A percentile compares a stretch with the other conserved stretches of the same genome.
Evolutionary conservation across 2,888 invertebrate species (phyloP).

Genomic region (Troides helena): DNA sequence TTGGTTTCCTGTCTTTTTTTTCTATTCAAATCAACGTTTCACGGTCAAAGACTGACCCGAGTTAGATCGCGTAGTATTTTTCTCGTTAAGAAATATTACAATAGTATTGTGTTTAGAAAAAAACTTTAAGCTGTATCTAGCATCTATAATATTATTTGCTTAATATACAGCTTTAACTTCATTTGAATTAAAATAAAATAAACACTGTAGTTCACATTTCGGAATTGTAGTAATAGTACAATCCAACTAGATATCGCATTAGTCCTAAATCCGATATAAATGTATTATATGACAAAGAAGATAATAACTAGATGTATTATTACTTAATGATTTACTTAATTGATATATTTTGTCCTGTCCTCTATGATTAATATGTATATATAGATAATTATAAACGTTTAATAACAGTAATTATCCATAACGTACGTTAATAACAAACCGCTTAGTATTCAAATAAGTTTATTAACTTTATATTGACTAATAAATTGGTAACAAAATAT

Average conservation of each 20-base stretch:
- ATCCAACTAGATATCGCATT: too few species aligned
- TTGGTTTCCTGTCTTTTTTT: background rate
- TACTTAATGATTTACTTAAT: background rate
- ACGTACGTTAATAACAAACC: background rate
- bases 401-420: background rate
- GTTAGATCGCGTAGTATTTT: background rate
- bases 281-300: too few species aligned
- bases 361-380: background rate
- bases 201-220: background rate
- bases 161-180: background rate
- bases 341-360: background rate
- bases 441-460: constrained; percentile 3
- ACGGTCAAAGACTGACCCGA: background rate
- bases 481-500: too few species aligned
- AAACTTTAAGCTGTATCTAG: background rate
- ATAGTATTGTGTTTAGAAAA: background rate
- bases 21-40: background rate
- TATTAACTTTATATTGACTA: background rate
- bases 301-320: too few species aligned
- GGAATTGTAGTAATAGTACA: too few species aligned
- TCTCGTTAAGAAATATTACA: constrained; percentile 1
- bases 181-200: background rate
- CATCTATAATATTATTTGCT: background rate
- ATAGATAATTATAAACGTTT: background rate
- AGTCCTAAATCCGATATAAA: too few species aligned